These are phyloP conservation scores for Metellina segmentata DNA, from an alignment of 2,888 invertebrate species.

Conservation along the genomic window DNA sequence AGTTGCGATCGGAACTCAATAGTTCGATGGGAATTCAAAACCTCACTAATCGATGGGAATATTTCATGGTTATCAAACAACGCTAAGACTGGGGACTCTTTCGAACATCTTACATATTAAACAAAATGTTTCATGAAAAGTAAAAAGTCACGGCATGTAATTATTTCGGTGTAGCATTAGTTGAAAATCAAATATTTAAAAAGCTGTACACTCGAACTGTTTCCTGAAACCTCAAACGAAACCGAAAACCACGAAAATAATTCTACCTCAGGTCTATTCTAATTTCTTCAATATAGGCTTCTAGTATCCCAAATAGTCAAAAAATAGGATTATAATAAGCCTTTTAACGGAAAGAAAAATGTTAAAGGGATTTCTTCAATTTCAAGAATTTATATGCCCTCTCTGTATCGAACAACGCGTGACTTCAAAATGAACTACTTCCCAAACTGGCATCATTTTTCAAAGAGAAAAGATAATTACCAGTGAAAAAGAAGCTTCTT, in stretches of 20 bases:
- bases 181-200: background rate
- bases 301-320: background rate
- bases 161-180: background rate
- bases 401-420: constrained; percentile 15
- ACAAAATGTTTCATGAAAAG: too few relatives aligned
- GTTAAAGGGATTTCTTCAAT: constrained; percentile 45
- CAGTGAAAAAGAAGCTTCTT: constrained; percentile 5
- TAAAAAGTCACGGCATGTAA: too few relatives aligned
- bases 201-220: background rate
- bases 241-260: background rate
- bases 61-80: too few relatives aligned
- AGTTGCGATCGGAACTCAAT: too few relatives aligned
- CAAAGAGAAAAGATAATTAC: constrained; percentile 46
- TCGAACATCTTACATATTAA: too few relatives aligned
- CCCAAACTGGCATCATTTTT: background rate
- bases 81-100: too few relatives aligned
- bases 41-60: too few relatives aligned
- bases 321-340: constrained; percentile 59
- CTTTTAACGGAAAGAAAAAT: constrained; percentile 5
- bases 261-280: background rate
- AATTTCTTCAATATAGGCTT: background rate
- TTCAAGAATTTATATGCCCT: constrained; percentile 1
- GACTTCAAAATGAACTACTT: constrained; percentile 22
- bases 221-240: background rate
- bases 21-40: too few relatives aligned